Percentiles rank a stretch among this genome's conserved stretches.
Conservation (phyloP, 2,113 vertebrate genomes). For the Megalops atlanticus region DNA sequence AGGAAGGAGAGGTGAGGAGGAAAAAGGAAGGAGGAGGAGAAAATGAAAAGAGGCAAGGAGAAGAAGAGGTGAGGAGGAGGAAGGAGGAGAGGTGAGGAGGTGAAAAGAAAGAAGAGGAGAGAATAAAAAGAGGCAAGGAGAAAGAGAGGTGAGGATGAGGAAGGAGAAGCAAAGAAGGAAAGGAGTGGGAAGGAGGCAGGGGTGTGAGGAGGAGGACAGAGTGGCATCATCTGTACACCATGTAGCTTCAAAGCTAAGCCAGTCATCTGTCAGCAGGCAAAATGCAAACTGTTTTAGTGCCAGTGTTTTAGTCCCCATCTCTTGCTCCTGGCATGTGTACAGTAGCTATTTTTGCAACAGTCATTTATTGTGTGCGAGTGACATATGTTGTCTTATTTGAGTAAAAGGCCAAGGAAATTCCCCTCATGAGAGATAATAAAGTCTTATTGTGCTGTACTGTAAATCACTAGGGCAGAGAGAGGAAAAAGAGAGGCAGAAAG, state of each 20-base stretch:
- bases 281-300: neutral
- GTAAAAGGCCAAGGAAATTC: too few relatives aligned
- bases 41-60: constrained; percentile 31
- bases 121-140: neutral
- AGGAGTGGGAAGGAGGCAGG: too few relatives aligned
- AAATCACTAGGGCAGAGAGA: too few relatives aligned
- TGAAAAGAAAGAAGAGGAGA: neutral
- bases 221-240: neutral
- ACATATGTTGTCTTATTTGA: too few relatives aligned
- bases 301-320: too few relatives aligned
- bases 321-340: too few relatives aligned
- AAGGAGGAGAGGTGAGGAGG: neutral
- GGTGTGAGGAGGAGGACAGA: too few relatives aligned
- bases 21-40: constrained; percentile 37
- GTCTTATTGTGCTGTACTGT: too few relatives aligned
- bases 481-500: neutral
- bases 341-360: too few relatives aligned
- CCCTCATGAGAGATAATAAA: too few relatives aligned
- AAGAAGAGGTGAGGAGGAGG: neutral
- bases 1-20: too few relatives aligned
- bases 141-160: neutral
- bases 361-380: too few relatives aligned
- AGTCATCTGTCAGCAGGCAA: neutral
- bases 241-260: neutral
- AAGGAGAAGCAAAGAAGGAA: neutral